Evolutionary conservation across 2,113 vertebrate genomes (phyloP).

Genomic region (Podiceps cristatus): DNA sequence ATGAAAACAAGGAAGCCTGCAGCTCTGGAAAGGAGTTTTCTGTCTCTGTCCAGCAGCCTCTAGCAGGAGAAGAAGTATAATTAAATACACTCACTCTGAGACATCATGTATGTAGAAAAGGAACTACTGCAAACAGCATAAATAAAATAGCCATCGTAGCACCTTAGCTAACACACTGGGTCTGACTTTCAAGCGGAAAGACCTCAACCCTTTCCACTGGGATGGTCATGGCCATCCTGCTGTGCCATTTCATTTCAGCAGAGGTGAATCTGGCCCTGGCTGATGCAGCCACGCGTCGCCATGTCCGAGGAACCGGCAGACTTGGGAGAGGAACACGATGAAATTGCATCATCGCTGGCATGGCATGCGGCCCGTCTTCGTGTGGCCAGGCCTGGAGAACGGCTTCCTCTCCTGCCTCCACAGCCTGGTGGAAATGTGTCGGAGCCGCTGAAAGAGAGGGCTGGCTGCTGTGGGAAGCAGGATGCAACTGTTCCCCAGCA

Average conservation of each 20-base stretch:
- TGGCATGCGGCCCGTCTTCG: neutral
- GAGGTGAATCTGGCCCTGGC: neutral
- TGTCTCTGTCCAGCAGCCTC: neutral
- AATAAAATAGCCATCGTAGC: neutral
- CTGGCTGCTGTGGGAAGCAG: neutral
- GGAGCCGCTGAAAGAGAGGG: accelerated
- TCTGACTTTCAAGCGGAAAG: neutral
- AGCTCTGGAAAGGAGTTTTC: neutral
- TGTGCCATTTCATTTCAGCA: neutral
- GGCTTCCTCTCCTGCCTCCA: neutral
- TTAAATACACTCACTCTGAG: neutral
- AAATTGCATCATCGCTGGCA: neutral
- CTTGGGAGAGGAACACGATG: neutral
- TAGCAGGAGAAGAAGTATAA: neutral
- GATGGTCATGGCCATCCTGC: accelerated
- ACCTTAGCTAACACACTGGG: neutral
- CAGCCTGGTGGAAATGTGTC: neutral
- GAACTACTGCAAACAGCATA: neutral
- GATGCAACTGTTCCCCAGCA: neutral
- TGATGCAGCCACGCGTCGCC: accelerated
- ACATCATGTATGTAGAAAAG: neutral
- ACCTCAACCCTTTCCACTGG: neutral
- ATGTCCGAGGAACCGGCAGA: neutral
- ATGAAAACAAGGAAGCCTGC: neutral
- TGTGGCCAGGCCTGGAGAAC: accelerated